Percentiles rank a stretch among this genome's conserved stretches.
These are phyloP conservation scores for Neolamprologus cancellatus DNA, from an alignment of 2,113 vertebrate genomes.

Conservation along the genomic window DNA sequence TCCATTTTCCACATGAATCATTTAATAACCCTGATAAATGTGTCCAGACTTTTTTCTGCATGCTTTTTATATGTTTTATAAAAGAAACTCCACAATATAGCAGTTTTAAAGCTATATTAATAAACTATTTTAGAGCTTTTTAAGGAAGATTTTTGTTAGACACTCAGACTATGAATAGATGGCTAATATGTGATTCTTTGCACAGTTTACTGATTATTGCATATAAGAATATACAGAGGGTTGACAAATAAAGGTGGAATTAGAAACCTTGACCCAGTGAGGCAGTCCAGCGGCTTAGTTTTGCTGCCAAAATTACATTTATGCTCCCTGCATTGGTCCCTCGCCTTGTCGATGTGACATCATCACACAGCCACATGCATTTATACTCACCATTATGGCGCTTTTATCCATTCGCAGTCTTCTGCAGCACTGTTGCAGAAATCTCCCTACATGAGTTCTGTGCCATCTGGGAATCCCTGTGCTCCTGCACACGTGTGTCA, in stretches of 20 bases:
- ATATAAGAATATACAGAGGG: rapidly evolving
- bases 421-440: background rate
- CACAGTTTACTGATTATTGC: background rate
- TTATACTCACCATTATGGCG: background rate
- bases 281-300: background rate
- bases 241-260: background rate
- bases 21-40: background rate
- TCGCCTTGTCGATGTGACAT: background rate
- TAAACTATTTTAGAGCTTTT: background rate
- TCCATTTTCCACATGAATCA: background rate
- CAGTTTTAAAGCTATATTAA: background rate
- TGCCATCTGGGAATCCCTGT: background rate
- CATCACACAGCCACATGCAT: background rate
- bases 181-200: background rate
- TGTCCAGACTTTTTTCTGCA: background rate
- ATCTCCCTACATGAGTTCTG: background rate
- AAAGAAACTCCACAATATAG: background rate
- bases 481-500: background rate
- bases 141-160: background rate
- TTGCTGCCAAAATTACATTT: background rate
- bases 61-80: background rate
- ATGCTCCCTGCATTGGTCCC: background rate
- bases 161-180: background rate
- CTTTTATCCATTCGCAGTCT: background rate
- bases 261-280: background rate